Conservation (phyloP, 2,113 vertebrate species). For the Tautogolabrus adspersus region DNA sequence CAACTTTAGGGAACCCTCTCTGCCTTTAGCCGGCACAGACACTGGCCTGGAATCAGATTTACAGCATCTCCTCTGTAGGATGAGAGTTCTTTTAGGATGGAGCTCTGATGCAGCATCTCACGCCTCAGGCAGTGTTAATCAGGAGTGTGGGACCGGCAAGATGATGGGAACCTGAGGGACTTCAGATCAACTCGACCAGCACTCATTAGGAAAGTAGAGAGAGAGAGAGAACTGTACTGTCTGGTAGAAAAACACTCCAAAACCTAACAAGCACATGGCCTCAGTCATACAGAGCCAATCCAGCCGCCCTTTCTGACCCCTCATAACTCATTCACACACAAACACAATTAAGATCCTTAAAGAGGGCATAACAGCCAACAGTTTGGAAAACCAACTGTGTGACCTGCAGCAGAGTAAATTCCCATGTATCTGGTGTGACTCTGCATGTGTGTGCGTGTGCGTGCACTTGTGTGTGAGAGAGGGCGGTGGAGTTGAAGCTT, state of each 20-base stretch:
- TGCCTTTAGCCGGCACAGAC: conserved; percentile 36
- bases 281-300: conserved; percentile 47
- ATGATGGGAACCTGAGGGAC: conserved; percentile 57
- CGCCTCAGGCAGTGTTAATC: conserved; percentile 40
- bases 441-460: conserved; percentile 26
- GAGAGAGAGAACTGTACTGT: conserved; percentile 33
- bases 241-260: conserved; percentile 58
- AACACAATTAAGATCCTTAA: conserved; percentile 42
- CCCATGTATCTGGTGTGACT: conserved; percentile 57
- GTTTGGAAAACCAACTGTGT: conserved; percentile 68
- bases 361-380: conserved; percentile 57
- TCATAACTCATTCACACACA: conserved; percentile 63
- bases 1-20: conserved; percentile 47
- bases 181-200: conserved; percentile 37
- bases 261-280: conserved; percentile 72
- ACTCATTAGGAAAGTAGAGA: conserved; percentile 53
- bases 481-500: conserved; percentile 71
- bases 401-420: conserved; percentile 71
- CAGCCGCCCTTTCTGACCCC: conserved; percentile 61
- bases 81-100: conserved; percentile 30
- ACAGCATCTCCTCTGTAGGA: conserved; percentile 39
- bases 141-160: conserved; percentile 34
- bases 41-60: conserved; percentile 55
- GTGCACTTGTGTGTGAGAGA: conserved; percentile 40
- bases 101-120: conserved; percentile 25